A percentile compares a stretch with the other conserved stretches of the same genome.
Conservation (phyloP, 1,140 invertebrate species). For the Hylaeus volcanicus region DNA sequence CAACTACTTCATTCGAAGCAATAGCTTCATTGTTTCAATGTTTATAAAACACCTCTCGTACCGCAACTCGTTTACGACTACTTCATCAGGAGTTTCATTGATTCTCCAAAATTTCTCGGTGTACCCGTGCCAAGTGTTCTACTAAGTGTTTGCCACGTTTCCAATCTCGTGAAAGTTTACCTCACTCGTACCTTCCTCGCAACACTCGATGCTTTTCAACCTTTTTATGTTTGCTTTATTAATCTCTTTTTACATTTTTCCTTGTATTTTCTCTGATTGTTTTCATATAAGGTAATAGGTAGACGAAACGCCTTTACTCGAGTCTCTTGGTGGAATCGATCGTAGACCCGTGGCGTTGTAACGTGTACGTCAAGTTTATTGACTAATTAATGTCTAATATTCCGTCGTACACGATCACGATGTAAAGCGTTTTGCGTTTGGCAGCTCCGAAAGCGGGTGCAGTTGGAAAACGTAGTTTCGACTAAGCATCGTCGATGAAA, state of each 20-base stretch:
- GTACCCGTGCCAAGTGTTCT: neutral
- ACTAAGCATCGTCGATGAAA: too few species aligned
- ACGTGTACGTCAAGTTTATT: slow-evolving; percentile 30
- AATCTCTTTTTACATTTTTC: too few species aligned
- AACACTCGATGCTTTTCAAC: neutral
- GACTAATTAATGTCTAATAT: slow-evolving; percentile 57
- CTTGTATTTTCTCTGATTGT: too few species aligned
- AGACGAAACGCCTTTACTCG: slow-evolving; percentile 1
- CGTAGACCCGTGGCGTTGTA: slow-evolving; percentile 13
- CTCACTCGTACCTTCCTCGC: neutral
- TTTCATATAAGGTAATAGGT: neutral
- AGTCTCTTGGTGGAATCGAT: slow-evolving; percentile 41
- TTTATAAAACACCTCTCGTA: neutral
- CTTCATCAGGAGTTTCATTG: neutral
- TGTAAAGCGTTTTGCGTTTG: neutral
- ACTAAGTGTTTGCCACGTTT: neutral
- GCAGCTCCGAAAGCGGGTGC: neutral
- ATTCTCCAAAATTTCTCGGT: slow-evolving; percentile 12
- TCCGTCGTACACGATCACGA: neutral
- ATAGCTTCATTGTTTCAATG: neutral
- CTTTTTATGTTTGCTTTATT: too few species aligned
- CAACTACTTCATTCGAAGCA: too few species aligned
- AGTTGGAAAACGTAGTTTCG: neutral
- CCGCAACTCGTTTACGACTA: neutral
- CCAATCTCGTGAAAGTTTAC: neutral